phyloP scores from a whole-genome alignment of 2,888 invertebrate species.

The Stomorhina lunata region DNA sequence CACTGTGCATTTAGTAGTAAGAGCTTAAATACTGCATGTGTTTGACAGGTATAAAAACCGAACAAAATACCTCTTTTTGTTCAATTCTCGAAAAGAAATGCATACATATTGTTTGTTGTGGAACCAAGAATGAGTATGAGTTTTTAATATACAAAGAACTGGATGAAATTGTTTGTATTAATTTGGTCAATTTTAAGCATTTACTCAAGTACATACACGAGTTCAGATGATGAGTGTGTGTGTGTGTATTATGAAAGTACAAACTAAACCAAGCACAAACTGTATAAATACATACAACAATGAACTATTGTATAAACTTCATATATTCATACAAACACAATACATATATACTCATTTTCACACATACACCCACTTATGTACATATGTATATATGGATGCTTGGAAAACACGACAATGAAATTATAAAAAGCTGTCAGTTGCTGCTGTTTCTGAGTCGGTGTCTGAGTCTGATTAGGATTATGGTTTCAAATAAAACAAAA shows the following conservation, averaged over 20 bases:
- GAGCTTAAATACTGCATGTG: constrained; percentile 13
- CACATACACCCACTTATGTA: too few species aligned
- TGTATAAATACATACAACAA: background rate
- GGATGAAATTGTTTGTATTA: constrained; percentile 60
- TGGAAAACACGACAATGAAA: constrained; percentile 16
- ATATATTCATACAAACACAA: too few species aligned
- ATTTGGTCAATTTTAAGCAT: constrained; percentile 58
- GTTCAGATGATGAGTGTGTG: too few species aligned
- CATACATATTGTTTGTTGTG: constrained; percentile 30
- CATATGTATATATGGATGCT: too few species aligned
- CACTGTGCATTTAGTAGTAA: background rate
- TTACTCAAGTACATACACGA: constrained; percentile 1
- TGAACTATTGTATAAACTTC: too few species aligned
- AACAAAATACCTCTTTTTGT: background rate
- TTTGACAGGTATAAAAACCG: constrained; percentile 55
- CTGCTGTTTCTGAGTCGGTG: constrained; percentile 37
- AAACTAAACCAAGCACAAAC: background rate
- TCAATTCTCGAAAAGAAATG: background rate
- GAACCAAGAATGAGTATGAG: background rate
- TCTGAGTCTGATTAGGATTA: constrained; percentile 58
- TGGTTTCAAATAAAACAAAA: constrained; percentile 45
- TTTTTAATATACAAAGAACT: constrained; percentile 51
- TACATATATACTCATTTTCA: too few species aligned
- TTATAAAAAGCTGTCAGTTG: constrained; percentile 30
- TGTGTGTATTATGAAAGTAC: background rate